phyloP scores from a whole-genome alignment of 2,888 invertebrate genomes.

The Antheraea yamamai region DNA sequence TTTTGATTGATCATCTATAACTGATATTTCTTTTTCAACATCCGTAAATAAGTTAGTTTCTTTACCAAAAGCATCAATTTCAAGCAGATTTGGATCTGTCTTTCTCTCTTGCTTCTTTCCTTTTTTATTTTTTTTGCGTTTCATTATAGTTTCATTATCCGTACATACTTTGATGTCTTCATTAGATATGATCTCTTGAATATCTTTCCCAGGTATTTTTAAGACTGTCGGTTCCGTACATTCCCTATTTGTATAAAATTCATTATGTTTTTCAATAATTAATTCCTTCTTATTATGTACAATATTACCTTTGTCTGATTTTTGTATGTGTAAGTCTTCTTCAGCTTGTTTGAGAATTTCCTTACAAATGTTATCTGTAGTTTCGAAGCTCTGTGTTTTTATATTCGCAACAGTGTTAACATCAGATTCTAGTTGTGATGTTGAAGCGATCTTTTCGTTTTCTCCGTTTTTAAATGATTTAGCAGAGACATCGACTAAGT shows the following conservation, averaged over 20 bases:
- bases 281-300: background rate
- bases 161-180: background rate
- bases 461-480: background rate
- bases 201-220: background rate
- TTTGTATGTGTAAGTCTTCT: background rate
- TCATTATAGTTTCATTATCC: conserved; percentile 29
- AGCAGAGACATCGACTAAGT: background rate
- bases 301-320: background rate
- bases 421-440: background rate
- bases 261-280: background rate
- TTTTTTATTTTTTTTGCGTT: conserved; percentile 56
- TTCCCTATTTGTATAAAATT: conserved; percentile 1
- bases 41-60: conserved; percentile 38
- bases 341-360: conserved; percentile 1
- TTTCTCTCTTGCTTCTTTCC: conserved; percentile 46
- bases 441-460: background rate
- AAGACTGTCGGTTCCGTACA: background rate
- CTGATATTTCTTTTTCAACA: conserved; percentile 36
- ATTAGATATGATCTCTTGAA: background rate
- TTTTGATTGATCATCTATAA: conserved; percentile 42
- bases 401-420: background rate
- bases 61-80: conserved; percentile 32
- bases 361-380: background rate
- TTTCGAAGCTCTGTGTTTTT: background rate
- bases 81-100: conserved; percentile 34